These are phyloP conservation scores for Elaeidobius kamerunicus DNA, from an alignment of 2,888 invertebrate genomes.

Conservation along the genomic window DNA sequence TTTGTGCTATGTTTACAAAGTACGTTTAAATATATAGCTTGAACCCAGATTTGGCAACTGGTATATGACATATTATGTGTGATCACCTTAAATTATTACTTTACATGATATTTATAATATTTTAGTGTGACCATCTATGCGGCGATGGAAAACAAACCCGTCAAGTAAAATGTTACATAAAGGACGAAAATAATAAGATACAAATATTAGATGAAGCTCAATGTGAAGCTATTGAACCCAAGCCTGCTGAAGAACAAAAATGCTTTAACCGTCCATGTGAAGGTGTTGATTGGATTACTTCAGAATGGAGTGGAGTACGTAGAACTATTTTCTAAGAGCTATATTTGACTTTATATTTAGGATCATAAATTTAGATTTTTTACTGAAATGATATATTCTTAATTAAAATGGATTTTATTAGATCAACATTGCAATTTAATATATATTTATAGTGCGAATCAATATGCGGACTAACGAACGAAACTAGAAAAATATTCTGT, in stretches of 20 bases:
- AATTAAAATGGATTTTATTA: neutral
- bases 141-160: slow-evolving; percentile 83
- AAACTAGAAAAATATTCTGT: slow-evolving; percentile 73
- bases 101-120: slow-evolving; percentile 6
- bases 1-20: too few relatives aligned
- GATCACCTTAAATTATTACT: too few relatives aligned
- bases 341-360: neutral
- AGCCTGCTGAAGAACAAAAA: slow-evolving; percentile 65
- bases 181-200: slow-evolving; percentile 59
- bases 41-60: too few relatives aligned
- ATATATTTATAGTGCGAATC: slow-evolving; percentile 61
- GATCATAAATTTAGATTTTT: neutral
- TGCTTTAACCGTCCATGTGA: slow-evolving; percentile 83
- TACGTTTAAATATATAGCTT: too few relatives aligned
- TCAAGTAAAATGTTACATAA: slow-evolving; percentile 75
- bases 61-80: too few relatives aligned
- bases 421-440: neutral
- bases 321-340: neutral
- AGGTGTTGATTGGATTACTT: slow-evolving; percentile 87
- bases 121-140: slow-evolving; percentile 84
- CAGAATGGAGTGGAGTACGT: slow-evolving; percentile 86
- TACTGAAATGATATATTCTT: slow-evolving; percentile 27
- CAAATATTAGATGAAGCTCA: slow-evolving; percentile 64
- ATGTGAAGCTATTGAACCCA: slow-evolving; percentile 59
- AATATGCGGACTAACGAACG: slow-evolving; percentile 71